phyloP scores from a whole-genome alignment of 1,140 invertebrate genomes.

The Anastatus disparis region DNA sequence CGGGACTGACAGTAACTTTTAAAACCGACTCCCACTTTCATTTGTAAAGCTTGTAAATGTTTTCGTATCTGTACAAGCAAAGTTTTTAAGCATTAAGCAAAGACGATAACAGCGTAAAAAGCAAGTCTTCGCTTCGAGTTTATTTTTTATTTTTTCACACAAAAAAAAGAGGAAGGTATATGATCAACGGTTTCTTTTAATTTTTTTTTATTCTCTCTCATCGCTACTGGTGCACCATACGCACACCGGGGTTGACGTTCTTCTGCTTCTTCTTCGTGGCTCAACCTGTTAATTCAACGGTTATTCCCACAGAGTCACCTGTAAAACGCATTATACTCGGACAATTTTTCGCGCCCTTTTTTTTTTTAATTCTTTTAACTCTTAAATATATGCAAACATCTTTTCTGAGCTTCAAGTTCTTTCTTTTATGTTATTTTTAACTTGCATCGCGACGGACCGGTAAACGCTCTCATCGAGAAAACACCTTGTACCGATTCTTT shows the following conservation, averaged over 20 bases:
- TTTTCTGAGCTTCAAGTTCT: conserved; percentile 30
- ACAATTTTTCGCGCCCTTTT: conserved; percentile 54
- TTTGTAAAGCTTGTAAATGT: no score
- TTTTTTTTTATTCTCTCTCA: no score
- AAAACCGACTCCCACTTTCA: no score
- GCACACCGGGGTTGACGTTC: neutral
- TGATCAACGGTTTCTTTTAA: conserved; percentile 38
- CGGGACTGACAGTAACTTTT: conserved; percentile 14
- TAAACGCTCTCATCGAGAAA: conserved; percentile 24
- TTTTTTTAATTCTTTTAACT: conserved; percentile 56
- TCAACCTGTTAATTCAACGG: conserved; percentile 62
- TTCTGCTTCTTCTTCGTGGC: conserved; percentile 18
- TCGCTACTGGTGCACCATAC: neutral
- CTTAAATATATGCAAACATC: no score
- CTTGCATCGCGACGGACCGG: neutral
- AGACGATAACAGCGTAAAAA: conserved; percentile 26
- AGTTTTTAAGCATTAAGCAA: no score
- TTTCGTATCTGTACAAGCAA: no score
- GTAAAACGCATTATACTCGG: conserved; percentile 48
- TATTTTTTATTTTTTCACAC: no score
- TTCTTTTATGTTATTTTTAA: conserved; percentile 46
- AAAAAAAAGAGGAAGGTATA: no score
- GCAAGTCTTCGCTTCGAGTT: conserved; percentile 17
- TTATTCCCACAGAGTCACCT: conserved; percentile 64
- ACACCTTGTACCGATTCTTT: conserved; percentile 1